Evolutionary conservation across 2,797 vertebrate genomes (phyloP), one percentile per base, ranked within the genome.

Genomic region (Masticophis lateralis): DNA sequence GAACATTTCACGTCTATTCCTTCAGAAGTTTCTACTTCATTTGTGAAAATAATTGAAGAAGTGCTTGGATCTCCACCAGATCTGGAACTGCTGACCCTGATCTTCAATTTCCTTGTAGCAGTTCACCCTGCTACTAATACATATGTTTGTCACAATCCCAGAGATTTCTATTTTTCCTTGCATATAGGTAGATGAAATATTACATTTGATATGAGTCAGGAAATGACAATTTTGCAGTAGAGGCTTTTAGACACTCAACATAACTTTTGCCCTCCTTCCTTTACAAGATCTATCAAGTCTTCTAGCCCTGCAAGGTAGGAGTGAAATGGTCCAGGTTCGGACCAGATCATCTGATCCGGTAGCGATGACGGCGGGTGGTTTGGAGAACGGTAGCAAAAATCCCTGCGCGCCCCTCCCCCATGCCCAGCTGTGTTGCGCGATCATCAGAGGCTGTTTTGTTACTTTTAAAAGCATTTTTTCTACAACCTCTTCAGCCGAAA

Each of bases 21-120:
- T n/a, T 98, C 97, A 95, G 99, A 99, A 4, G 99, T 99, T 94
- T 99, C 99, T 97, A 96, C 97, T 92, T 99, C 99, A 0, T 99
- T 99, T 96, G 98, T 99, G 97, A 99, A 99, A 98, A 99, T 99
- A 97, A 99, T 99, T 97, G 99, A 99, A 97, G 99, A 99, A 97
- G 99, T 99, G 1, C 98, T 99, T 90, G 99, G 99, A 63, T 99
- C 99, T 59, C 99, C 99, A 92, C 99, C 99, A 16, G 99, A 99
- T 95, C 96, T 99, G 97, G 98, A 99, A 95, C 96, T 99, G 92
- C 98, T 99, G 69, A 98, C 97, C 83, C 94, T 99, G 93, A 98
- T 99, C 96, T 99, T 98, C 97, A 99, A 98, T 97, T 99, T 99
- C 96, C 98, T 99, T 92, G 97, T 99, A 97, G 99, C 99, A 20